Percentiles rank a stretch among this genome's conserved stretches.
phyloP scores from a whole-genome alignment of 2,888 invertebrate species.

The Platypus cylindrus region DNA sequence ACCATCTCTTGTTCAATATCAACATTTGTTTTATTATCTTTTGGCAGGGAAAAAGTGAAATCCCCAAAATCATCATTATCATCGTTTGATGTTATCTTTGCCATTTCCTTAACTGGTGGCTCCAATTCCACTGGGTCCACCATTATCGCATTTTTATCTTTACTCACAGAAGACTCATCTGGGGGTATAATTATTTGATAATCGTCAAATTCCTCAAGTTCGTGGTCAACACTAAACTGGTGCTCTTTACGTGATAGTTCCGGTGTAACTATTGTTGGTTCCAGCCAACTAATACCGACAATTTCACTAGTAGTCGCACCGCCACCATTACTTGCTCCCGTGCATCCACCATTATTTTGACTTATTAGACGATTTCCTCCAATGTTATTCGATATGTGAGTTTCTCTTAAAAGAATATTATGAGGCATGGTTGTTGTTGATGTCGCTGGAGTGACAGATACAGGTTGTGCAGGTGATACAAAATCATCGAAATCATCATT shows the following conservation, averaged over 20 bases:
- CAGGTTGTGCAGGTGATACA: conserved; percentile 34
- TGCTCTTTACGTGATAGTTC: conserved; percentile 23
- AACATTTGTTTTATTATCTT: no score
- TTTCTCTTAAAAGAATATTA: conserved; percentile 29
- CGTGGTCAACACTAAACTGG: conserved; percentile 7
- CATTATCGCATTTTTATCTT: no score
- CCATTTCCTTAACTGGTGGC: background rate
- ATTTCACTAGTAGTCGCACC: conserved; percentile 15
- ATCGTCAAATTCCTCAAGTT: conserved; percentile 10
- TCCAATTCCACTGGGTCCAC: conserved; percentile 7
- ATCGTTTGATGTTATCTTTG: conserved; percentile 6
- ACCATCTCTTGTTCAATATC: no score
- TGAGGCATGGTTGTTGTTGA: conserved; percentile 6
- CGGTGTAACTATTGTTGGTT: conserved; percentile 28
- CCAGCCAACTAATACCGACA: conserved; percentile 24
- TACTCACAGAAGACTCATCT: conserved; percentile 3
- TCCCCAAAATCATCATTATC: conserved; percentile 34
- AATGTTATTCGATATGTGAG: conserved; percentile 32
- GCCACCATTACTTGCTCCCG: conserved; percentile 8
- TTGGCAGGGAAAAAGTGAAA: conserved; percentile 26
- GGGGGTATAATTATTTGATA: conserved; percentile 12
- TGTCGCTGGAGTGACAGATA: conserved; percentile 17
- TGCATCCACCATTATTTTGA: conserved; percentile 15
- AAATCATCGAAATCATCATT: conserved; percentile 37
- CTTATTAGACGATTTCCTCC: conserved; percentile 8